A percentile compares a stretch with the other conserved stretches of the same genome.
Evolutionary conservation across 2,888 invertebrate genomes (phyloP).

Genomic region (Pyrgus malvae): DNA sequence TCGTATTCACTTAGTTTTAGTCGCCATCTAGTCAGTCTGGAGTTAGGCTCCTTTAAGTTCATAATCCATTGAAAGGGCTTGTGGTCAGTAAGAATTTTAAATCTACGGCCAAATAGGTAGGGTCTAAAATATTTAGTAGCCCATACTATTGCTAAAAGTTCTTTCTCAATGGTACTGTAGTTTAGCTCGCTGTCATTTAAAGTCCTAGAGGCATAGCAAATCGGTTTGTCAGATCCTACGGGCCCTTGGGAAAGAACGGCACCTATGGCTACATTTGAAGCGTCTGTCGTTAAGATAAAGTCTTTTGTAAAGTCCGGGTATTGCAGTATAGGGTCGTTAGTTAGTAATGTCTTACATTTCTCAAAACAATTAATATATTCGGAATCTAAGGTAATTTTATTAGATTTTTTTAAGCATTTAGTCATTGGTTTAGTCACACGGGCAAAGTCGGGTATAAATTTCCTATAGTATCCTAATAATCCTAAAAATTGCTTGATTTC

Average conservation of each 20-base stretch:
- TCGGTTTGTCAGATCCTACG: constrained; percentile 34
- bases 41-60: constrained; percentile 49
- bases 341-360: constrained; percentile 33
- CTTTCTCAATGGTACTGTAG: constrained; percentile 41
- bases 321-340: constrained; percentile 39
- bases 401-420: constrained; percentile 21
- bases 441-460: constrained; percentile 29
- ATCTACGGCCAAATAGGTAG: constrained; percentile 33
- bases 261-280: constrained; percentile 35
- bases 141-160: constrained; percentile 42
- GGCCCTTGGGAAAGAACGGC: constrained; percentile 36
- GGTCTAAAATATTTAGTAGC: constrained; percentile 31
- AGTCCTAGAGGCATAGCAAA: constrained; percentile 35
- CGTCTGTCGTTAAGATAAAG: constrained; percentile 35
- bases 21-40: constrained; percentile 47
- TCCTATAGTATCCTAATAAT: constrained; percentile 26
- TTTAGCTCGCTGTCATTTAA: constrained; percentile 37
- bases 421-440: constrained; percentile 29
- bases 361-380: constrained; percentile 24
- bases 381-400: constrained; percentile 13
- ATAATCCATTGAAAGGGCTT: constrained; percentile 35
- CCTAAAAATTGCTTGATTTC: constrained; percentile 28
- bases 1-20: constrained; percentile 9
- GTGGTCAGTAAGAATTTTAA: constrained; percentile 34
- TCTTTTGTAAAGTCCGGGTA: constrained; percentile 36